phyloP scores from a whole-genome alignment of 2,797 vertebrate genomes.

The Anableps anableps region DNA sequence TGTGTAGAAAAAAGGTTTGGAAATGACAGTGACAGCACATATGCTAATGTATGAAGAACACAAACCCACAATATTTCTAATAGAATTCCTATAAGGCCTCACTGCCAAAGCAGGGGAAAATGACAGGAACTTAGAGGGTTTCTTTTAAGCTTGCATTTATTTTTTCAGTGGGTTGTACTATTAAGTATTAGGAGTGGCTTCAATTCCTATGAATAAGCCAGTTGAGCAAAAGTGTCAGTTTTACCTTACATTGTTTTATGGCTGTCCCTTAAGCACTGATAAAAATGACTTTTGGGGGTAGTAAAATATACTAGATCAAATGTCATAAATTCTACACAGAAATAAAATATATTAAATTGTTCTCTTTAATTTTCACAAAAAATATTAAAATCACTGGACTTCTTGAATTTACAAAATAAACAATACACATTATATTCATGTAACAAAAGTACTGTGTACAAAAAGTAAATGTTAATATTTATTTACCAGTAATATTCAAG shows the following conservation, averaged over 20 bases:
- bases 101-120: slow-evolving; percentile 32
- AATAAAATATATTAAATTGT: too few relatives aligned
- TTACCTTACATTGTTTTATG: slow-evolving; percentile 75
- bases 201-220: slow-evolving; percentile 70
- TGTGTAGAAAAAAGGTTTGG: slow-evolving; percentile 22
- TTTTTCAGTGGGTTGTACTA: slow-evolving; percentile 67
- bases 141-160: slow-evolving; percentile 65
- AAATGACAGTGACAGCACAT: slow-evolving; percentile 20
- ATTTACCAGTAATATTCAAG: too few relatives aligned
- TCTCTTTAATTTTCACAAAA: too few relatives aligned
- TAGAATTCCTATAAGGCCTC: slow-evolving; percentile 44
- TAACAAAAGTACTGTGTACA: too few relatives aligned
- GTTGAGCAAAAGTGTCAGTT: slow-evolving; percentile 72
- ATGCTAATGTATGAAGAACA: slow-evolving; percentile 28
- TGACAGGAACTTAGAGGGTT: slow-evolving; percentile 36
- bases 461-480: too few relatives aligned
- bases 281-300: too few relatives aligned
- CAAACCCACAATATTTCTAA: slow-evolving; percentile 37
- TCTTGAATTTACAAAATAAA: too few relatives aligned
- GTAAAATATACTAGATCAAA: too few relatives aligned
- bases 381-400: too few relatives aligned
- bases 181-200: slow-evolving; percentile 76
- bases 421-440: too few relatives aligned
- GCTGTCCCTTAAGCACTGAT: slow-evolving; percentile 59
- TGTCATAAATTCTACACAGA: too few relatives aligned